Conservation (phyloP, 2,797 vertebrate genomes). For the Danio choprae region DNA sequence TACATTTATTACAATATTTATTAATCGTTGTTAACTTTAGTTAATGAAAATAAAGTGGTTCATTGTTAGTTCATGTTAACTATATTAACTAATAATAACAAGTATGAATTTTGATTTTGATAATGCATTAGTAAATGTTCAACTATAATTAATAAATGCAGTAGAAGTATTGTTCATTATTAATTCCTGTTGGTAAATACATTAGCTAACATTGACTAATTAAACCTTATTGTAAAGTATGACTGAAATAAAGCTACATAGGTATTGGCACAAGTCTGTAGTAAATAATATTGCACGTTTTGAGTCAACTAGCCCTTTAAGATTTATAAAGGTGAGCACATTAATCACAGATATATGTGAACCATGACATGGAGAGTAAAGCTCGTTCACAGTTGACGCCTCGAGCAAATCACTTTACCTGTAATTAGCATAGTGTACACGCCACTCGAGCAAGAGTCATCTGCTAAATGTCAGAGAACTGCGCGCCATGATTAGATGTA, state of each 20-base stretch:
- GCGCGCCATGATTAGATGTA: constrained; percentile 8
- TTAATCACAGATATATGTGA: constrained; percentile 1
- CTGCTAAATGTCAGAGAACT: constrained; percentile 38
- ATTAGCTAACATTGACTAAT: neutral
- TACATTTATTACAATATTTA: too few relatives aligned
- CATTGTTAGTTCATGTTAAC: too few relatives aligned
- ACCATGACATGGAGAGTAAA: neutral
- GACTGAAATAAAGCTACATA: neutral
- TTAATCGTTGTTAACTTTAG: too few relatives aligned
- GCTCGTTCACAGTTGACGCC: neutral
- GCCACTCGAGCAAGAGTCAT: neutral
- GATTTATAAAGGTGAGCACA: neutral
- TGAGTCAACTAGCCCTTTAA: neutral
- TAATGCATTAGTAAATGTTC: too few relatives aligned
- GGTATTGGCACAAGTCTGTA: neutral
- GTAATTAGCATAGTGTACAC: constrained; percentile 14
- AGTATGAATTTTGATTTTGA: too few relatives aligned
- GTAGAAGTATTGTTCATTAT: too few relatives aligned
- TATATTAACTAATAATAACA: too few relatives aligned
- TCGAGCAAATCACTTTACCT: constrained; percentile 15
- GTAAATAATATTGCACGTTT: neutral
- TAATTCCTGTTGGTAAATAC: too few relatives aligned
- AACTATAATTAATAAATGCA: too few relatives aligned
- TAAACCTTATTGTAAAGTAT: neutral
- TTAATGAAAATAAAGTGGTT: too few relatives aligned